A percentile compares a stretch with the other conserved stretches of the same genome.
These are phyloP conservation scores for Paramormyrops hopkinsi DNA, from an alignment of 2,797 vertebrate species.

Conservation along the genomic window DNA sequence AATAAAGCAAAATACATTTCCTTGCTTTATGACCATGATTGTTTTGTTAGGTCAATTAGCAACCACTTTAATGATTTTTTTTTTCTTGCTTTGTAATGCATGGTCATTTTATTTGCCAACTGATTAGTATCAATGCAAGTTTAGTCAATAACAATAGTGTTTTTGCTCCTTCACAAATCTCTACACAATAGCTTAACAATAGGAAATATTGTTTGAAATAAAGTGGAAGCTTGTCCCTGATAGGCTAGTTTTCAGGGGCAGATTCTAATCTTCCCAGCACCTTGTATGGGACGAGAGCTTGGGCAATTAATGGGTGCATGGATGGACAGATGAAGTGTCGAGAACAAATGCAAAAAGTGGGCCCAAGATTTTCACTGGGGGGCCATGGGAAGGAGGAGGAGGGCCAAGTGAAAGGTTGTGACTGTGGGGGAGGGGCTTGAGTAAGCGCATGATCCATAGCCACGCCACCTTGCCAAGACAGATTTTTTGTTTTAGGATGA, in stretches of 20 bases:
- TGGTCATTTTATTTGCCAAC: background rate
- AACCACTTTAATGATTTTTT: background rate
- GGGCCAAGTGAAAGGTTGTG: background rate
- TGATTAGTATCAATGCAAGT: background rate
- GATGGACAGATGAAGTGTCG: background rate
- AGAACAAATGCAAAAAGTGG: background rate
- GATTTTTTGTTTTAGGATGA: background rate
- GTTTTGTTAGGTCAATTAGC: conserved; percentile 8
- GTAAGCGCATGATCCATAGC: background rate
- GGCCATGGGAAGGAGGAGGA: background rate
- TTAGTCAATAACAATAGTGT: background rate
- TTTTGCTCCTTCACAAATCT: background rate
- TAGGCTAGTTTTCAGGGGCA: background rate
- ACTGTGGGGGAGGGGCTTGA: background rate
- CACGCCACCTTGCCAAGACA: background rate
- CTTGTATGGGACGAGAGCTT: background rate
- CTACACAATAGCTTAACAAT: background rate
- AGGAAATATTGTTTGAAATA: background rate
- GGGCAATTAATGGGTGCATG: background rate
- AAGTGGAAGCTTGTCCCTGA: background rate
- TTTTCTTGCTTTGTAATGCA: background rate
- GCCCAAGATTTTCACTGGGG: background rate
- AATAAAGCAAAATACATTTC: conserved; percentile 3
- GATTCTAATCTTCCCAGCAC: background rate
- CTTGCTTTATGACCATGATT: background rate